phyloP scores from a whole-genome alignment of 2,888 invertebrate species.

The Cremastinae sp. region DNA sequence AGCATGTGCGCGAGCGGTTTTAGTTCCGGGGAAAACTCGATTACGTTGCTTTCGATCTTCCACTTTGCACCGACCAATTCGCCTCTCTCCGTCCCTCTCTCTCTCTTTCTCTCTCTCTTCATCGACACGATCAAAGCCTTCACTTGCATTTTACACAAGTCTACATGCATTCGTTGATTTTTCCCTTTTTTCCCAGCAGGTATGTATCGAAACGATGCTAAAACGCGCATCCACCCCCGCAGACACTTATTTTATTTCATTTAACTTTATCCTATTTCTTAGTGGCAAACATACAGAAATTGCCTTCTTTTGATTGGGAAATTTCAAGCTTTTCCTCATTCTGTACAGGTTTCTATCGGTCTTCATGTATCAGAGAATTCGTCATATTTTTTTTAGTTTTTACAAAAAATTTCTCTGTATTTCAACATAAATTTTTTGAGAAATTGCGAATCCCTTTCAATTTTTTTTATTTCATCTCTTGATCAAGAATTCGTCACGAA shows the following conservation, averaged over 20 bases:
- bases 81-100: too few species aligned
- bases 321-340: conserved; percentile 47
- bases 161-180: conserved; percentile 1
- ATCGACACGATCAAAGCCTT: conserved; percentile 33
- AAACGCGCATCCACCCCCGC: conserved; percentile 7
- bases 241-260: conserved; percentile 55
- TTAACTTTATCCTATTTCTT: conserved; percentile 53
- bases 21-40: conserved; percentile 68
- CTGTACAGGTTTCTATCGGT: too few species aligned
- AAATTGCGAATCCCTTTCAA: too few species aligned
- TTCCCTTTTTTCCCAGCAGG: neutral
- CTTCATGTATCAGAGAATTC: conserved; percentile 5
- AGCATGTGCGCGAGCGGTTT: conserved; percentile 62
- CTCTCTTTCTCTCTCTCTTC: conserved; percentile 10
- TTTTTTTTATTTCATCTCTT: conserved; percentile 29
- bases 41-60: conserved; percentile 68
- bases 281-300: conserved; percentile 38
- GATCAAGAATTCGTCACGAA: conserved; percentile 62
- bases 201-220: neutral
- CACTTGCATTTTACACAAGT: too few species aligned
- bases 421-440: too few species aligned
- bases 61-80: conserved; percentile 64
- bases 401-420: too few species aligned
- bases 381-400: conserved; percentile 12
- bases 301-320: conserved; percentile 59